Base-by-base conservation (phyloP, 1,140 invertebrate species). In the Orchesella cincta region DNA sequence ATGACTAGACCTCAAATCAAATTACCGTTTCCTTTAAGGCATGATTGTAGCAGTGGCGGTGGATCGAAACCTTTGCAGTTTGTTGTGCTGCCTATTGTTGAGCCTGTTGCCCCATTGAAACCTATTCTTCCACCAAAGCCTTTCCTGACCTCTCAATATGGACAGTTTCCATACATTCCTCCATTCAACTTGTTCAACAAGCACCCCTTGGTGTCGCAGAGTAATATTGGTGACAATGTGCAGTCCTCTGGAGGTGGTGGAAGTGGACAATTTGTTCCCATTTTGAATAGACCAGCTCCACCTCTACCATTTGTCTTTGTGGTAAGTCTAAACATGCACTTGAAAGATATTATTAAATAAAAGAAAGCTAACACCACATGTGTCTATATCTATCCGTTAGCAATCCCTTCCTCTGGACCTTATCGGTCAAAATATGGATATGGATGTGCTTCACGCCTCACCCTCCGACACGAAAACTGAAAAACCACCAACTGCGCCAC, bases 181-280 rank as follows among this genome's bases (percentile, higher is more conserved):
- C 62, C 62, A 1, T 67, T 67, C n/a, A 67, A 67, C 31, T 29
- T 67, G 12, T 67, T 67, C 62, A 67, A 67, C 62, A 67, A 67
- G n/a, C 29, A 67, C 26, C 62, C 62, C 33, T 5, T 23, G n/a
- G 39, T 46, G 5, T 46, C 5, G 5, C 39, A 12, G 8, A 57
- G 3, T 57, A 57, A 57, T 57, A 5, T 57, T 12, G 54, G 26
- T 26, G 54, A 23, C 54, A 12, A 57, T 12, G 1, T 67, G 26
- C 62, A 67, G 33, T 29, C 8, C 26, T 67, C 26, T 67, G 52
- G 52, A 12, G 52, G 52, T 18, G 52, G 52, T 3, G 52, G 12
- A 5, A 67, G 62, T 67, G 62, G 62, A 67, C 62, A 67, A 33
- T 67, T 67, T n/a, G 62, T 67, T 2, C 62, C 62, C 26, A 67